Base-by-base conservation (phyloP, 2,888 invertebrate genomes). In the Lasioglossum malachurum region DNA sequence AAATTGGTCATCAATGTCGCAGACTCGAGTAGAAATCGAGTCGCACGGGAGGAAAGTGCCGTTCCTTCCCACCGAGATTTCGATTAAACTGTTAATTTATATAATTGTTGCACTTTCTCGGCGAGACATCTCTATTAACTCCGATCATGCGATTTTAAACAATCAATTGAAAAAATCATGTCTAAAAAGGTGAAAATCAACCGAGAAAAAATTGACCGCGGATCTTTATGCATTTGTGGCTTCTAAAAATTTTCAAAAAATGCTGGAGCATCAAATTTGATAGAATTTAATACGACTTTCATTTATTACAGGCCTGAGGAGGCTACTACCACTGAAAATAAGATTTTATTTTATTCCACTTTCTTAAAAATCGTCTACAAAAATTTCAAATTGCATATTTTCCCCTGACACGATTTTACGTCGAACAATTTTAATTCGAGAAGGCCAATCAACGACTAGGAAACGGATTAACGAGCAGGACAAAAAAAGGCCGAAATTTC, bases 1-100 rank as follows among this genome's bases (percentile, higher is more conserved):
- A 60, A 53, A 75, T 75, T 75, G 41, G 19, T 27, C 27, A 64
- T 41, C 44, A 60, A 31, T 67, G 41, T 71, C 71, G 23, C 71
- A 0, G 41, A 4, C 14, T 0, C 41, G n/a, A 27, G 12, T 71
- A 44, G 71, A 44, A 71, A 71, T 71, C 41, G 71, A 41, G 14
- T 27, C n/a, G n/a, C 27, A 27, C 16, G n/a, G 27, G 41, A 41
- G 41, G 35, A 71, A 71, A 71, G 69, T 38, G 23, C 38, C 35
- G 19, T 35, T 35, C 31, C 16, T 67, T 16, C 69, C 23, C 7
- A 8, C n/a, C 69, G 38, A 1, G 35, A 4, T 69, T 69, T 69
- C 69, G 38, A 69, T 69, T 69, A 10, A 69, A 69, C 38, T 69
- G n/a, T 69, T 69, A 35, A 67, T 67, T 67, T 67, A 35, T 35